These are phyloP conservation scores for Ochotona princeps DNA, from an alignment of 2,113 vertebrate genomes.

Conservation along the genomic window DNA sequence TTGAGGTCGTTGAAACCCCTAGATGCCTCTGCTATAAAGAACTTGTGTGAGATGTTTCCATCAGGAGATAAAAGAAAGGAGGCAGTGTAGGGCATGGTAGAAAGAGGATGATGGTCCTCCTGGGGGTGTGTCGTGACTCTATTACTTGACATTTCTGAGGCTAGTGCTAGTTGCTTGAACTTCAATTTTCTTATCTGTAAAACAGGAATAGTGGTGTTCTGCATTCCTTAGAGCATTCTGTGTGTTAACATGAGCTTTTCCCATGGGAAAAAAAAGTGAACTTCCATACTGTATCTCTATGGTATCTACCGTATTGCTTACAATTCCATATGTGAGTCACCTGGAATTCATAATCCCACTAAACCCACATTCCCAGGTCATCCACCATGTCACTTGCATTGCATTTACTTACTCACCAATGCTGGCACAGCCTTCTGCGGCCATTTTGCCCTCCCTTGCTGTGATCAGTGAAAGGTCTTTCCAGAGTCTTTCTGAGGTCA, in stretches of 20 bases:
- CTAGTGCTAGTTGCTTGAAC: background rate
- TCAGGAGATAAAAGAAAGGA: background rate
- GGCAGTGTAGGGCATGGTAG: fast-evolving
- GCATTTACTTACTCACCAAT: background rate
- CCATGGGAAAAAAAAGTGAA: background rate
- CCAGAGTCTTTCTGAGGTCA: background rate
- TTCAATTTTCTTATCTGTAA: background rate
- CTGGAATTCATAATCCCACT: background rate
- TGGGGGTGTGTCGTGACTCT: background rate
- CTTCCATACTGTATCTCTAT: background rate
- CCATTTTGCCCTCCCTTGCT: background rate
- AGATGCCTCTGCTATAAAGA: constrained; percentile 1
- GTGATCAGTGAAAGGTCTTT: background rate
- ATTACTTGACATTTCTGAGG: background rate
- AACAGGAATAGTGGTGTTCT: background rate
- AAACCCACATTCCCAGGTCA: background rate
- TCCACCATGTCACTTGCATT: background rate
- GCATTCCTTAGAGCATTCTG: background rate
- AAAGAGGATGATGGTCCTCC: background rate
- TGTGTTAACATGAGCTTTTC: background rate
- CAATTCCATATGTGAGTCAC: background rate
- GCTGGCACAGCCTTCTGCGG: background rate
- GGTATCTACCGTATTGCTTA: background rate
- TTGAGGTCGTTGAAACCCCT: constrained; percentile 29
- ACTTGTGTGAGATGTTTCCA: background rate